Evolutionary conservation across 1,140 invertebrate species (phyloP).

Genomic region (Drosophila burlai): DNA sequence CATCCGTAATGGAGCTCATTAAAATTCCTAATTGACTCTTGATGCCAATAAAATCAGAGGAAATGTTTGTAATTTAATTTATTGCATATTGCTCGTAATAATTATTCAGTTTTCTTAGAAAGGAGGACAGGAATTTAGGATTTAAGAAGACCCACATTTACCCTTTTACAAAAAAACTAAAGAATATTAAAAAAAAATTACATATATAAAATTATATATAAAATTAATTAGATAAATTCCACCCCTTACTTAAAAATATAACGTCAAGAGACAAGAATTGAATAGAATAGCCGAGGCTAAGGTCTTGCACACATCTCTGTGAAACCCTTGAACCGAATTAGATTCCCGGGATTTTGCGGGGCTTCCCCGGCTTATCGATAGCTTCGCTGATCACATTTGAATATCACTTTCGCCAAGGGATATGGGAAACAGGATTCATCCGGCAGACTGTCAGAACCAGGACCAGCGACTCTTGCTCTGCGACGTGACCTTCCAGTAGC

Average conservation of each 20-base stretch:
- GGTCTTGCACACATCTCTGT: background rate
- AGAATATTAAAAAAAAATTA: background rate
- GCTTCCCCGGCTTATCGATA: conserved; percentile 7
- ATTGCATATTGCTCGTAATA: conserved; percentile 4
- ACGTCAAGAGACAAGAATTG: background rate
- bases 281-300: background rate
- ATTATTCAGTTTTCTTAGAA: background rate
- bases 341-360: background rate
- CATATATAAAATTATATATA: too few species aligned
- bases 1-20: conserved; percentile 4
- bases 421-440: conserved; percentile 52
- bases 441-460: conserved; percentile 47
- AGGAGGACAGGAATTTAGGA: background rate
- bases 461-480: conserved; percentile 69
- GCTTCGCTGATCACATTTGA: conserved; percentile 23
- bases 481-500: conserved; percentile 59
- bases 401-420: conserved; percentile 7
- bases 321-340: background rate
- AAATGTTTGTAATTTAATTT: conserved; percentile 1
- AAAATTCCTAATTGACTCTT: conserved; percentile 5
- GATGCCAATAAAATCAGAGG: conserved; percentile 13
- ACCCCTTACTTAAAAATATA: background rate
- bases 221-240: background rate
- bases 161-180: background rate
- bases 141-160: background rate